Conservation (phyloP, 2,113 vertebrate species). For the Gobius niger region DNA sequence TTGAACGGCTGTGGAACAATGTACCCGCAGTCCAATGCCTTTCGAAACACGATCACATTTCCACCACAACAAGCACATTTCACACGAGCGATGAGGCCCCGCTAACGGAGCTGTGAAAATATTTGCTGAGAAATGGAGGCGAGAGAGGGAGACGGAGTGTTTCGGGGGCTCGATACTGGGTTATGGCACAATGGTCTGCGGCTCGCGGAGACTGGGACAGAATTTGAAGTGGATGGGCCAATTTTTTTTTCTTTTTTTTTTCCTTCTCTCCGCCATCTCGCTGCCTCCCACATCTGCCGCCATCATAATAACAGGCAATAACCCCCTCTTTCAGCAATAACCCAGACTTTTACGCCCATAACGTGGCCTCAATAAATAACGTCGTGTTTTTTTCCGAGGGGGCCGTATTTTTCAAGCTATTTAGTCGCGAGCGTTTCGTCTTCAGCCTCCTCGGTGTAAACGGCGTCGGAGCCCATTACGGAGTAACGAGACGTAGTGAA, state of each 20-base stretch:
- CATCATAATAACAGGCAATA: slow-evolving; percentile 65
- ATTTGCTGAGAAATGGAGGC: slow-evolving; percentile 29
- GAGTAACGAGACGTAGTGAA: slow-evolving; percentile 37
- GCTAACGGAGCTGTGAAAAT: slow-evolving; percentile 7
- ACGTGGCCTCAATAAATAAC: slow-evolving; percentile 70
- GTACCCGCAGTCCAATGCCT: background rate
- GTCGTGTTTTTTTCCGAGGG: slow-evolving; percentile 67
- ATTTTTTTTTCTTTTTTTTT: slow-evolving; percentile 31
- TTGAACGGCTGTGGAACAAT: background rate
- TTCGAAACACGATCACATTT: background rate
- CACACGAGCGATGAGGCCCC: background rate
- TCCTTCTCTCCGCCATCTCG: slow-evolving; percentile 25
- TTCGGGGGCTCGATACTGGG: slow-evolving; percentile 22
- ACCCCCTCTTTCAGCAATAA: slow-evolving; percentile 60
- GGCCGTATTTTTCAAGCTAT: slow-evolving; percentile 63
- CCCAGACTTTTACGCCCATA: slow-evolving; percentile 62
- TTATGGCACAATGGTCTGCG: slow-evolving; percentile 31
- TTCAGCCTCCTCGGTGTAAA: slow-evolving; percentile 28
- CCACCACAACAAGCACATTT: slow-evolving; percentile 6
- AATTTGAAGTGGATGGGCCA: slow-evolving; percentile 50
- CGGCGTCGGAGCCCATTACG: slow-evolving; percentile 40
- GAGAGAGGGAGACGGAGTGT: slow-evolving; percentile 32
- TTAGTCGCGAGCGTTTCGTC: slow-evolving; percentile 40
- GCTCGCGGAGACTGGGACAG: slow-evolving; percentile 52
- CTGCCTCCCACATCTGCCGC: slow-evolving; percentile 63